These are phyloP conservation scores for Volucella zonaria DNA, from an alignment of 2,888 invertebrate genomes.

Conservation along the genomic window DNA sequence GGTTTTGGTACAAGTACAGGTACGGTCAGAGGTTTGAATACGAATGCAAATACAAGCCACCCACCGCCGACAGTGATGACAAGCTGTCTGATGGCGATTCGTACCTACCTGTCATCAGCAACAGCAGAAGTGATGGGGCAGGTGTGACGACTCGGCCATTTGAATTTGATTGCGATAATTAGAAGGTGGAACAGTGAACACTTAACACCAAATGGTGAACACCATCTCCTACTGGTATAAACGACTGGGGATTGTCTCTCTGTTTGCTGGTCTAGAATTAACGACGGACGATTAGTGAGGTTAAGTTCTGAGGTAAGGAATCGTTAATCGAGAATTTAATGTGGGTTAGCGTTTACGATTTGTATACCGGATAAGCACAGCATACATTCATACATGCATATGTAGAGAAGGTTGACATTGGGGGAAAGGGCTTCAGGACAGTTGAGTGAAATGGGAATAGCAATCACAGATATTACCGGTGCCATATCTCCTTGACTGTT, in stretches of 20 bases:
- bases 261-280: conserved; percentile 36
- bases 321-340: neutral
- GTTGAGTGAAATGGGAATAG: too few relatives aligned
- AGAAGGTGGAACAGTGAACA: conserved; percentile 5
- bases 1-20: neutral
- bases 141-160: conserved; percentile 9
- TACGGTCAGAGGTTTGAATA: neutral
- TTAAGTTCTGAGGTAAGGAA: neutral
- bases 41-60: too few relatives aligned
- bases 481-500: too few relatives aligned
- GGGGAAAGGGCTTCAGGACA: too few relatives aligned
- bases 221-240: neutral
- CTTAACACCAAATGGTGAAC: too few relatives aligned
- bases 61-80: conserved; percentile 36
- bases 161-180: conserved; percentile 42
- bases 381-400: too few relatives aligned
- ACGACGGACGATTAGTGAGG: conserved; percentile 22
- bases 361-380: too few relatives aligned
- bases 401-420: too few relatives aligned
- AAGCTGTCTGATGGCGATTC: conserved; percentile 17
- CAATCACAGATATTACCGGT: too few relatives aligned
- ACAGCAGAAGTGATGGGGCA: conserved; percentile 10
- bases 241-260: conserved; percentile 3
- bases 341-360: too few relatives aligned
- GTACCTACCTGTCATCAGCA: conserved; percentile 19